These are phyloP conservation scores for Zoroaster sp. DNA, from an alignment of 53 echinoderm and acorn worm species.

Conservation along the genomic window DNA sequence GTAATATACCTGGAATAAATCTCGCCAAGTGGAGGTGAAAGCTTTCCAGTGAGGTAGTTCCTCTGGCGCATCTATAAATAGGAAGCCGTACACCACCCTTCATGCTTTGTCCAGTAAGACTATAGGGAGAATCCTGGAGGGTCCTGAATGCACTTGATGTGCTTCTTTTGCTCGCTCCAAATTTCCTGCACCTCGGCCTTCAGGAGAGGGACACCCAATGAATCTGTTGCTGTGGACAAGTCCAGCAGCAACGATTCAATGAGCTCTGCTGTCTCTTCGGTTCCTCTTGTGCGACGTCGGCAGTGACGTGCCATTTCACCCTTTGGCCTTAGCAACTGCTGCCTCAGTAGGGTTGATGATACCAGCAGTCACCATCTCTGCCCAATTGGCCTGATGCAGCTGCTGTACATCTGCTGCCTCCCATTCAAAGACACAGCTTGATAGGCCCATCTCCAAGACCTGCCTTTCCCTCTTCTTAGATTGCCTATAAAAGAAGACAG, in stretches of 20 bases:
- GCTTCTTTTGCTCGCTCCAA: neutral
- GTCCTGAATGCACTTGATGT: neutral
- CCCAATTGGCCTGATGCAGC: constrained; percentile 42
- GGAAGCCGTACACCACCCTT: too few species aligned
- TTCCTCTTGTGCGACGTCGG: neutral
- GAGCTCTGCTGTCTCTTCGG: neutral
- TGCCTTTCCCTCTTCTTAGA: neutral
- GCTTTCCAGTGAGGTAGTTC: too few species aligned
- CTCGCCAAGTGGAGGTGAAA: too few species aligned
- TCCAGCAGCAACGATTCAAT: neutral
- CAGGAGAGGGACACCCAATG: neutral
- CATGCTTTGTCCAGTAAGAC: too few species aligned
- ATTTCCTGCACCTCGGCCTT: neutral
- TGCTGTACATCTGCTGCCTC: constrained; percentile 29
- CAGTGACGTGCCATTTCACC: constrained; percentile 20
- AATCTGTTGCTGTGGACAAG: neutral
- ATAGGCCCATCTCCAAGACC: constrained; percentile 30
- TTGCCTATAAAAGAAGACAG: neutral
- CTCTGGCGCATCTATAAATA: too few species aligned
- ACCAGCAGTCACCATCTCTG: neutral
- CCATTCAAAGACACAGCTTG: constrained; percentile 49
- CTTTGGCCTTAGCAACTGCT: constrained; percentile 2
- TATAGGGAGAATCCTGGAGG: too few species aligned
- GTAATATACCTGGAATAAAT: too few species aligned
- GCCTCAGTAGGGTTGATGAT: neutral